phyloP scores from a whole-genome alignment of 1,140 invertebrate species.

The Anastatus disparis region DNA sequence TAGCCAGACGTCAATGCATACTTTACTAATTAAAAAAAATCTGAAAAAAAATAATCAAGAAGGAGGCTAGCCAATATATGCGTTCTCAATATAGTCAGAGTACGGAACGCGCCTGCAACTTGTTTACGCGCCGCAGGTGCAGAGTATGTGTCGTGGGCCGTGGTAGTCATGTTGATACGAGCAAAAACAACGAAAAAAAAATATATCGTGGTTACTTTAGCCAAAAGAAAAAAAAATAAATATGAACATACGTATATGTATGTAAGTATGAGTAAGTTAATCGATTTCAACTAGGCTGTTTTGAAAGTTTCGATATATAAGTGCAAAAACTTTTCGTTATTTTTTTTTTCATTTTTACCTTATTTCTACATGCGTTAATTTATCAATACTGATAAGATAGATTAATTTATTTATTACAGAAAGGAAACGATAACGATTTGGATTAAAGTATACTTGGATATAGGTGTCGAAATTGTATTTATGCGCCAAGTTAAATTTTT shows the following conservation, averaged over 20 bases:
- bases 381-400: neutral
- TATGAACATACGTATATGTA: neutral
- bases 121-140: constrained; percentile 40
- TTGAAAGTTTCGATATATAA: neutral
- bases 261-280: too few species aligned
- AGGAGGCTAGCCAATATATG: neutral
- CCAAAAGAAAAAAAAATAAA: constrained; percentile 29
- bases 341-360: neutral
- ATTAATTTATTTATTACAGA: neutral
- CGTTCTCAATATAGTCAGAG: too few species aligned
- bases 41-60: neutral
- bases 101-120: too few species aligned
- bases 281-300: neutral
- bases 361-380: neutral
- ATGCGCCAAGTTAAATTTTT: neutral
- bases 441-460: too few species aligned
- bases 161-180: neutral
- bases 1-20: neutral
- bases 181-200: constrained; percentile 33
- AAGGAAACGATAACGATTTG: too few species aligned
- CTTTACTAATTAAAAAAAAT: constrained; percentile 4
- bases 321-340: too few species aligned
- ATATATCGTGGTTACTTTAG: neutral
- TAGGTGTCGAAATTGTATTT: constrained; percentile 3
- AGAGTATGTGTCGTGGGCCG: too few species aligned